Conservation (phyloP, 2,888 invertebrate species). For the Scaptomyza parva region DNA sequence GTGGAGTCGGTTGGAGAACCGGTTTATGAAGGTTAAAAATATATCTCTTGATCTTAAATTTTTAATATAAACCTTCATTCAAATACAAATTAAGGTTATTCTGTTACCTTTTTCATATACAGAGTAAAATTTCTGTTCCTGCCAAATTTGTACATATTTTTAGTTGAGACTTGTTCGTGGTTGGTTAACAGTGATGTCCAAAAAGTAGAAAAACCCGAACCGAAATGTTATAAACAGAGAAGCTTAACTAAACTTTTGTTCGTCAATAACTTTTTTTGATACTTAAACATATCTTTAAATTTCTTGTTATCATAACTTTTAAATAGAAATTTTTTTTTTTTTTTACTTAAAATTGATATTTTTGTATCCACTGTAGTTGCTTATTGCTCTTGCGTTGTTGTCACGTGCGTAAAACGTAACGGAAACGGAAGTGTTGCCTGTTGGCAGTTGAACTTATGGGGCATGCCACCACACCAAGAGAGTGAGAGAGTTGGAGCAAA, state of each 20-base stretch:
- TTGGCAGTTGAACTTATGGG: conserved; percentile 47
- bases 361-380: conserved; percentile 34
- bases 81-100: too few species aligned
- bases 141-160: too few species aligned
- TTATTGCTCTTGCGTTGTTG: conserved; percentile 20
- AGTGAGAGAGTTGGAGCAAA: not conserved
- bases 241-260: not conserved
- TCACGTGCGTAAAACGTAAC: conserved; percentile 57
- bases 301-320: not conserved
- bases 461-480: not conserved
- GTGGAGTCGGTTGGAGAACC: too few species aligned
- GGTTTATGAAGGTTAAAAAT: too few species aligned
- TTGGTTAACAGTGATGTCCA: too few species aligned
- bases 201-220: not conserved
- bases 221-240: too few species aligned
- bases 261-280: not conserved
- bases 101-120: too few species aligned
- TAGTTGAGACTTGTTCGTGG: too few species aligned
- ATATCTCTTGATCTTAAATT: too few species aligned
- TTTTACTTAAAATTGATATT: not conserved
- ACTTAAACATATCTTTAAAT: not conserved
- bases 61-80: too few species aligned
- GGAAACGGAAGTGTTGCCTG: conserved; percentile 58
- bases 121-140: too few species aligned
- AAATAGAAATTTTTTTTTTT: too few species aligned